A percentile compares a stretch with the other conserved stretches of the same genome.
Conservation (phyloP, 2,797 vertebrate species). For the Merluccius polli region DNA sequence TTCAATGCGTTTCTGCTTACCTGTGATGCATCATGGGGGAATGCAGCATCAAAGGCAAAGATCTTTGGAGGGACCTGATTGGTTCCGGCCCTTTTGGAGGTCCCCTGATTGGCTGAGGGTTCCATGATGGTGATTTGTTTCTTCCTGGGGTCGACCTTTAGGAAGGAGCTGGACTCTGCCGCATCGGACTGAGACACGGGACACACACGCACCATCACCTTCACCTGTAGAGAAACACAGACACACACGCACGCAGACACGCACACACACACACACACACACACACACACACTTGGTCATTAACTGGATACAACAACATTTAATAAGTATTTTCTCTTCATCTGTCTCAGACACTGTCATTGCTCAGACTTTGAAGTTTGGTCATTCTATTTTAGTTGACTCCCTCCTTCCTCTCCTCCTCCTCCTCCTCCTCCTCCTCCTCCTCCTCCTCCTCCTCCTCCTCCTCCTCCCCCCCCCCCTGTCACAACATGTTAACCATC, state of each 20-base stretch:
- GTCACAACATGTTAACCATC: slow-evolving; percentile 55
- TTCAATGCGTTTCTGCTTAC: slow-evolving; percentile 55
- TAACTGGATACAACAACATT: too few species aligned
- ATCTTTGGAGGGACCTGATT: slow-evolving; percentile 94
- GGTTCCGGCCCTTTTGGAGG: slow-evolving; percentile 78
- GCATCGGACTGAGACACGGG: slow-evolving; percentile 78
- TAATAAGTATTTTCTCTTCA: too few species aligned
- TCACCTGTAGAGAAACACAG: slow-evolving; percentile 76
- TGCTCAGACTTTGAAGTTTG: too few species aligned
- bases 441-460: slow-evolving; percentile 39
- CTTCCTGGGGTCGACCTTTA: slow-evolving; percentile 94
- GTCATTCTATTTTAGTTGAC: too few species aligned
- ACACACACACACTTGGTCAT: not conserved
- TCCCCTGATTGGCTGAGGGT: slow-evolving; percentile 76
- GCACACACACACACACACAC: slow-evolving; percentile 8
- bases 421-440: slow-evolving; percentile 46
- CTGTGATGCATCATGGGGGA: slow-evolving; percentile 94
- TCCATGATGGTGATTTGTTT: slow-evolving; percentile 96
- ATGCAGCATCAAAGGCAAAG: slow-evolving; percentile 95
- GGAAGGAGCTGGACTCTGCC: slow-evolving; percentile 90
- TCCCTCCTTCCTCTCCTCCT: slow-evolving; percentile 31
- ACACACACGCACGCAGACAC: slow-evolving; percentile 3
- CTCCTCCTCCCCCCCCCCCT: slow-evolving; percentile 49
- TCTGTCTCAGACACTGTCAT: too few species aligned
- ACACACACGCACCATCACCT: slow-evolving; percentile 97